phyloP scores from a whole-genome alignment of 2,797 vertebrate species.

The Spheniscus humboldti region DNA sequence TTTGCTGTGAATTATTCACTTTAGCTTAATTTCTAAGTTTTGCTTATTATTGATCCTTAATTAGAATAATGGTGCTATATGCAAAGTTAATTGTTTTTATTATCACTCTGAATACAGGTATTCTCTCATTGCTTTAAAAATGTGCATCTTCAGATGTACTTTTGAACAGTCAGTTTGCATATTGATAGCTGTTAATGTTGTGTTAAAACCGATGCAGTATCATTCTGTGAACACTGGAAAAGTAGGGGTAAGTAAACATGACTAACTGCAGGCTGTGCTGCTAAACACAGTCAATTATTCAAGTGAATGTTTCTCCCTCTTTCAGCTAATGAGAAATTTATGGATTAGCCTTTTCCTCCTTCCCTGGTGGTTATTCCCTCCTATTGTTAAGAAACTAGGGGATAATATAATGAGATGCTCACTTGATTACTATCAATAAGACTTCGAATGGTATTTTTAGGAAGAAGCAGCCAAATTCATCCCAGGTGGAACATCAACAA shows the following conservation, averaged over 20 bases:
- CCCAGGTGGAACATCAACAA: constrained; percentile 19
- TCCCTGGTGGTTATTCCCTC: constrained; percentile 39
- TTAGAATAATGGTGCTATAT: not conserved
- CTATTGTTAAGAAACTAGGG: constrained; percentile 35
- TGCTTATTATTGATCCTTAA: not conserved
- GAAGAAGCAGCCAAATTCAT: constrained; percentile 21
- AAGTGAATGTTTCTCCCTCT: constrained; percentile 35
- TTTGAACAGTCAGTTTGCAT: not conserved
- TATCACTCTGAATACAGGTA: not conserved
- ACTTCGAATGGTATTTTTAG: constrained; percentile 17
- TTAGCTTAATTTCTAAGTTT: not conserved
- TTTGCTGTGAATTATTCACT: not conserved
- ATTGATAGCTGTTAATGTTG: not conserved
- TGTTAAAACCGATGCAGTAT: not conserved
- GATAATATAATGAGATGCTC: constrained; percentile 43
- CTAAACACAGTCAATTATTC: constrained; percentile 66
- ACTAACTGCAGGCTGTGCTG: constrained; percentile 57
- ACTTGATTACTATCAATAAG: constrained; percentile 52
- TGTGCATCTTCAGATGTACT: not conserved
- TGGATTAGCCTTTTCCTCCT: constrained; percentile 53
- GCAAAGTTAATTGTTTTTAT: not conserved
- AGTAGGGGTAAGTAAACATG: constrained; percentile 50
- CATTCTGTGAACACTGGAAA: constrained; percentile 25
- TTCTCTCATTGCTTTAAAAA: not conserved
- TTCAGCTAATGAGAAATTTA: constrained; percentile 65